Evolutionary conservation across 1,140 invertebrate genomes (phyloP), one percentile per base, ranked within the genome.

Genomic region (Spodoptera litura): DNA sequence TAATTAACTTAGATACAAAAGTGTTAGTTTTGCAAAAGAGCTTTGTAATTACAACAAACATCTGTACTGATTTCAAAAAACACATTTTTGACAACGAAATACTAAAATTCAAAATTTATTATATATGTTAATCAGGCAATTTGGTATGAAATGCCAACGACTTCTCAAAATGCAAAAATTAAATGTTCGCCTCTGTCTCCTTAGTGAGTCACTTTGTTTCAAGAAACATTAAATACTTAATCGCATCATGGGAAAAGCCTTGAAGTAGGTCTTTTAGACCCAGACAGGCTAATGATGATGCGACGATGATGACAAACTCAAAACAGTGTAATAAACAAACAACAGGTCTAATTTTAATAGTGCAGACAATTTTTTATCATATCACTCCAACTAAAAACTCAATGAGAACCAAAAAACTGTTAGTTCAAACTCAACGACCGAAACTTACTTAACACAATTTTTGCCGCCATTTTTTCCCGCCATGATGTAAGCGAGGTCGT

Each of bases 401-500:
- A 80, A 83, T 83, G 81, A 79, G 81, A 70, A 51, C 56, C 59
- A 83, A 80, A 82, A 83, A 83, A 80, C 71, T 15, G 81, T 80
- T 76, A 80, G 78, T 74, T 62, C 44, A 59, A 72, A 80, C 64
- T 78, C 78, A 78, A 78, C 81, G 78, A 80, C 64, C 80, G 82
- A 81, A 84, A 82, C 66, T 78, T 78, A 78, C 78, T 78, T 74
- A 66, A 79, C 75, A 66, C 76, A 78, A 78, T 84, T 82, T 83
- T 78, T 82, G 62, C 68, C 78, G 83, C 74, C 79, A 83, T 85
- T 87, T 89, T 89, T 89, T 85, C 81, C 72, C 73, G 80, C 74
- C 80, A 55, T 91, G 85, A 91, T 87, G 88, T 90, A 88, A 90
- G 81, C 83, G 82, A 74, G 86, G 82, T 90, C 86, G 75, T 72